Percentiles rank a stretch among this genome's conserved stretches.
Evolutionary conservation across 2,888 invertebrate species (phyloP).

Genomic region (Pimpla rufipes): DNA sequence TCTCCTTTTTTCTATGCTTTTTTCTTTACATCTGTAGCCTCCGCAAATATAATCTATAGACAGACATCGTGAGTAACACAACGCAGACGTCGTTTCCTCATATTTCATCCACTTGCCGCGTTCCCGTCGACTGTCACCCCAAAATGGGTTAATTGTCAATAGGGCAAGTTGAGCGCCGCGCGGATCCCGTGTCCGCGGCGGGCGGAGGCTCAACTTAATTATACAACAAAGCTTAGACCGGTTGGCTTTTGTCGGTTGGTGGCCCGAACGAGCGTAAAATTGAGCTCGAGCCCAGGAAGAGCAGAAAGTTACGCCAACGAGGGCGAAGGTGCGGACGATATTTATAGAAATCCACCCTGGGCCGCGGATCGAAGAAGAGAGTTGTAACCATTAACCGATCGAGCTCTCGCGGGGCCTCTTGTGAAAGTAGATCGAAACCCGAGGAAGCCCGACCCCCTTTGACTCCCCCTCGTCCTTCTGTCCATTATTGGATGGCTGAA

Average conservation of each 20-base stretch:
- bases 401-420: constrained; percentile 62
- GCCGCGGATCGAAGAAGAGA: constrained; percentile 61
- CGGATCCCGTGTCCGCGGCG: background rate
- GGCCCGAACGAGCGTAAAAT: constrained; percentile 63
- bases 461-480: constrained; percentile 35
- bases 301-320: constrained; percentile 66
- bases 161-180: background rate
- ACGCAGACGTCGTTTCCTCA: background rate
- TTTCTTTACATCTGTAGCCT: no score
- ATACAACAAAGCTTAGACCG: constrained; percentile 58
- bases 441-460: constrained; percentile 54
- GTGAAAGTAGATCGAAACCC: constrained; percentile 69
- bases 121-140: background rate
- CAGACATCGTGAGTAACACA: no score
- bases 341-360: constrained; percentile 69
- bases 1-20: no score
- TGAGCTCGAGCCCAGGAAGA: constrained; percentile 66
- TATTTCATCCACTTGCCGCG: background rate
- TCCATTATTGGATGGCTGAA: constrained; percentile 45
- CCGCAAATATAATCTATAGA: no score
- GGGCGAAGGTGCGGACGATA: constrained; percentile 68
- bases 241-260: constrained; percentile 51
- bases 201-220: constrained; percentile 62
- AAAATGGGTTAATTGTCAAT: constrained; percentile 14
- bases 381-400: constrained; percentile 60